Evolutionary conservation across 35 echinoderm and acorn worm genomes (phyloP).

Genomic region (Strongylocentrotus purpuratus): DNA sequence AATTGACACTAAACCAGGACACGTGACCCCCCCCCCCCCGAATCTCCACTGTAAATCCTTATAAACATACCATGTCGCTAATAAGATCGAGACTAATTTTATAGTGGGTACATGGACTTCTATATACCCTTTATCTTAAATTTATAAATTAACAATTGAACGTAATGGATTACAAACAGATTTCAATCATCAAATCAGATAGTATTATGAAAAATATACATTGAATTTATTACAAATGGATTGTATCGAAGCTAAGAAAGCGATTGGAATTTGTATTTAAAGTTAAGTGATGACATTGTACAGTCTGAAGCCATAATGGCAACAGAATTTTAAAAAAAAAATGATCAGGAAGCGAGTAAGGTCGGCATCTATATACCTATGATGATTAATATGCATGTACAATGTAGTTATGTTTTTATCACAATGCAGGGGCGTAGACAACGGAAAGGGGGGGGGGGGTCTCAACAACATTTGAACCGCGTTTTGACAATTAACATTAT

Average conservation of each 20-base stretch:
- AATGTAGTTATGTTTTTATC: too few relatives aligned
- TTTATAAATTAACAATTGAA: not conserved
- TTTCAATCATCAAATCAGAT: not conserved
- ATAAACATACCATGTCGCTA: too few relatives aligned
- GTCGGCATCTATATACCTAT: not conserved
- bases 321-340: not conserved
- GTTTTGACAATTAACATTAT: too few relatives aligned
- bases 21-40: too few relatives aligned
- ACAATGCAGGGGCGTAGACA: too few relatives aligned
- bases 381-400: too few relatives aligned
- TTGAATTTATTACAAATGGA: not conserved
- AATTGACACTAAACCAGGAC: too few relatives aligned
- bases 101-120: not conserved
- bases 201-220: not conserved
- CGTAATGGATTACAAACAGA: not conserved
- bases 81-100: too few relatives aligned
- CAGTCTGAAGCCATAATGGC: not conserved
- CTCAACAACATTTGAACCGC: too few relatives aligned
- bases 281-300: not conserved
- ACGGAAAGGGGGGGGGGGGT: too few relatives aligned
- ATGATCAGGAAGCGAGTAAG: not conserved
- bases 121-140: not conserved
- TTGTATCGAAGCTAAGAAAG: too few relatives aligned
- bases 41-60: too few relatives aligned
- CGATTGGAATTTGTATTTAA: not conserved